A percentile compares a stretch with the other conserved stretches of the same genome.
Evolutionary conservation across 2,113 vertebrate species (phyloP).

Genomic region (Rafetus swinhoei): DNA sequence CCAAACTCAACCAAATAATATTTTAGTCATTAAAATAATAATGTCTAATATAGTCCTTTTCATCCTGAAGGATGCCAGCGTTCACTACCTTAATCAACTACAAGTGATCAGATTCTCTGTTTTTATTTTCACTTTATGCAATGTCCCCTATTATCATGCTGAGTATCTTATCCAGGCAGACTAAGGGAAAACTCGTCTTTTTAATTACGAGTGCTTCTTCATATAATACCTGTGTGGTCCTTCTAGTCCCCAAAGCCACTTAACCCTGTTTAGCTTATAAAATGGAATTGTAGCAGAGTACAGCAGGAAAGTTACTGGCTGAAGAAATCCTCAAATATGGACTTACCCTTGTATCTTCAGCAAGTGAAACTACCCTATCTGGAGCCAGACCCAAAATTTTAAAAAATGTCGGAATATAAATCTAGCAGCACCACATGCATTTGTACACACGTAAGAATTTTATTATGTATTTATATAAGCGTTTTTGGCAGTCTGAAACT

Average conservation of each 20-base stretch:
- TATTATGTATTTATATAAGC: accelerated
- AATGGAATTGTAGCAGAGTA: not conserved
- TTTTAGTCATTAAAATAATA: not conserved
- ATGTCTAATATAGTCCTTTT: not conserved
- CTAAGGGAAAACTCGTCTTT: not conserved
- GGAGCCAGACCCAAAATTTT: not conserved
- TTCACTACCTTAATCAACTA: not conserved
- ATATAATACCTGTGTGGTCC: not conserved
- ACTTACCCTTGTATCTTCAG: no score
- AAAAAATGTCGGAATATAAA: not conserved
- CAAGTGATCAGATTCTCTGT: not conserved
- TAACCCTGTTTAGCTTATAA: not conserved
- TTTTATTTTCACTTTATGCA: not conserved
- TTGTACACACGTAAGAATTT: accelerated
- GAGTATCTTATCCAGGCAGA: not conserved
- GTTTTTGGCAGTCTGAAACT: slow-evolving; percentile 40
- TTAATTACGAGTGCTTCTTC: not conserved
- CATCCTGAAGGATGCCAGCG: not conserved
- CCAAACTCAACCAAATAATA: not conserved
- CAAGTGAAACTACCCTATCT: no score
- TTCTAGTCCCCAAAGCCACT: not conserved
- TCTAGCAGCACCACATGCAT: not conserved
- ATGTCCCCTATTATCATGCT: not conserved
- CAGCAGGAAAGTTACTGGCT: not conserved
- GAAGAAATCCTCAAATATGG: not conserved